Percentiles rank a stretch among this genome's conserved stretches.
phyloP scores from a whole-genome alignment of 23 tunicate genomes.

The Styela plicata region DNA sequence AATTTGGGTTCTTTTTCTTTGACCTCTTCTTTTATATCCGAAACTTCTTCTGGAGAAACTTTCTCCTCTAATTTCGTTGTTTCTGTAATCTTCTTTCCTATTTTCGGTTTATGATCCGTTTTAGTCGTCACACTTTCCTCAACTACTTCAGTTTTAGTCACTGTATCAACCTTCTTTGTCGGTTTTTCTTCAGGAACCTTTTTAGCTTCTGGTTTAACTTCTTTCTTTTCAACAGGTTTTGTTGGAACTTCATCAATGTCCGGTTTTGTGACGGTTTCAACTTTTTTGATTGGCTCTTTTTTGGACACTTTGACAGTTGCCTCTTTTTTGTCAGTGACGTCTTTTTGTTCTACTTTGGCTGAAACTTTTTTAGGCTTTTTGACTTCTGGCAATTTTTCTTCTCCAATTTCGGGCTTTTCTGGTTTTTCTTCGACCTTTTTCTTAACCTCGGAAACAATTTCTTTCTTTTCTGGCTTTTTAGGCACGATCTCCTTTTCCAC shows the following conservation, averaged over 20 bases:
- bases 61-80: not conserved
- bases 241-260: not conserved
- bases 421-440: not conserved
- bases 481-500: not conserved
- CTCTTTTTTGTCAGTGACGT: not conserved
- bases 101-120: not conserved
- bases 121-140: not conserved
- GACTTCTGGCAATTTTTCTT: not conserved
- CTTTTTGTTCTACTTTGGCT: not conserved
- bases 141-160: not conserved
- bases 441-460: not conserved
- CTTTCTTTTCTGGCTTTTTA: not conserved
- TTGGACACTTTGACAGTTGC: not conserved
- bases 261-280: not conserved
- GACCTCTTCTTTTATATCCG: not conserved
- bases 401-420: not conserved
- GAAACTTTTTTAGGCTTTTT: not conserved
- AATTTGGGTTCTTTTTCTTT: not conserved
- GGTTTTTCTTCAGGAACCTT: slow-evolving; percentile 5
- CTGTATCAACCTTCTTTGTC: slow-evolving; percentile 4
- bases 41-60: not conserved
- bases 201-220: not conserved
- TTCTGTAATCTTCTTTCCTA: not conserved
- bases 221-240: not conserved
- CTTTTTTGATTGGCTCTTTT: not conserved